Conservation (phyloP, 2,113 vertebrate genomes). For the Corydoras maculifer region DNA sequence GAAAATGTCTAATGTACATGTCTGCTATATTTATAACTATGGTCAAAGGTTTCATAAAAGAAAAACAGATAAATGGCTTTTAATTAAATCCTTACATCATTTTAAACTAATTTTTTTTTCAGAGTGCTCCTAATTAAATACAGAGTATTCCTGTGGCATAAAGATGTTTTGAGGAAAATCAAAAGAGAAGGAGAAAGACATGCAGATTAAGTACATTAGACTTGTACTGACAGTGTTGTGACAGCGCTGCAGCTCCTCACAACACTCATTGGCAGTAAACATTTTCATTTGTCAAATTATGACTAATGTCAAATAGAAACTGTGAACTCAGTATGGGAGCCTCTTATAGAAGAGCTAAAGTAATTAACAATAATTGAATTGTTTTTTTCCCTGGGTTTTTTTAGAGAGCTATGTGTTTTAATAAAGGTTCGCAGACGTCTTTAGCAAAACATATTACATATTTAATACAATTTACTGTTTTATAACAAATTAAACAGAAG, state of each 20-base stretch:
- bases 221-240: constrained; percentile 25
- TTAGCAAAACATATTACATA: too few relatives aligned
- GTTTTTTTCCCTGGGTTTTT: constrained; percentile 3
- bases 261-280: constrained; percentile 15
- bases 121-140: too few relatives aligned
- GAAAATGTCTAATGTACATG: constrained; percentile 24
- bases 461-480: not conserved
- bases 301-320: constrained; percentile 2
- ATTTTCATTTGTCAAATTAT: constrained; percentile 29
- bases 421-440: too few relatives aligned
- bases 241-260: constrained; percentile 17
- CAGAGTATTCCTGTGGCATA: not conserved
- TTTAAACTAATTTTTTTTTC: constrained; percentile 1
- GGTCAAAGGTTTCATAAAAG: constrained; percentile 21
- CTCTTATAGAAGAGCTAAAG: constrained; percentile 6
- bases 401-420: not conserved
- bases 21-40: constrained; percentile 41
- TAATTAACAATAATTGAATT: constrained; percentile 19
- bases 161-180: constrained; percentile 8
- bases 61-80: constrained; percentile 36
- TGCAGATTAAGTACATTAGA: constrained; percentile 27
- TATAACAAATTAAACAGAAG: not conserved
- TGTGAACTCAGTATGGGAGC: not conserved
- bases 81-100: constrained; percentile 35
- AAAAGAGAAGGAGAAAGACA: constrained; percentile 20